A percentile compares a stretch with the other conserved stretches of the same genome.
phyloP scores from a whole-genome alignment of 2,888 invertebrate species.

The Pterostichus niger region DNA sequence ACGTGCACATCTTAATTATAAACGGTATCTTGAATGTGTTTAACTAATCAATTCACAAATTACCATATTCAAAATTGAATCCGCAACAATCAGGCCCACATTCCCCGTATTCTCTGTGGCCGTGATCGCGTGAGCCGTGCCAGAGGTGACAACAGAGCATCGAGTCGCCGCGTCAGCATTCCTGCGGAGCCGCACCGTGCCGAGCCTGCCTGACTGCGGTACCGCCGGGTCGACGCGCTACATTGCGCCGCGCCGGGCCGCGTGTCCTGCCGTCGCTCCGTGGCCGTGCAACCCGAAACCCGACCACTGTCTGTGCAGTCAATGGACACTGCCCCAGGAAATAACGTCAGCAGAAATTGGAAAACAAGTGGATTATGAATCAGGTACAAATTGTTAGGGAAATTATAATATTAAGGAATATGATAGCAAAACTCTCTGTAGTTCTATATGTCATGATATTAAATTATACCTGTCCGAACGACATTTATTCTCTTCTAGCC shows the following conservation, averaged over 20 bases:
- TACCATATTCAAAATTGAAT: too few relatives aligned
- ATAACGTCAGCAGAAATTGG: neutral
- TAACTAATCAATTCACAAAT: too few relatives aligned
- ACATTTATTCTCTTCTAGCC: too few relatives aligned
- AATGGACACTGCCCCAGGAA: slow-evolving; percentile 3
- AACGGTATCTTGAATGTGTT: too few relatives aligned
- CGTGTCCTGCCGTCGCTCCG: slow-evolving; percentile 2
- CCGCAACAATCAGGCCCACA: too few relatives aligned
- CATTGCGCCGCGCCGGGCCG: neutral
- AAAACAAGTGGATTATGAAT: slow-evolving; percentile 4
- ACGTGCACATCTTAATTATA: too few relatives aligned
- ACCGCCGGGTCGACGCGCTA: neutral
- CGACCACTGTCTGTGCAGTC: neutral
- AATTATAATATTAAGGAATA: too few relatives aligned
- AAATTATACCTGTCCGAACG: neutral
- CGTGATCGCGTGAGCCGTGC: slow-evolving; percentile 5
- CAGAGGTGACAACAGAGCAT: slow-evolving; percentile 36
- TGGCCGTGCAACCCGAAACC: slow-evolving; percentile 7
- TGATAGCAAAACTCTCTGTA: too few relatives aligned
- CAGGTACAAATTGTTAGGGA: neutral
- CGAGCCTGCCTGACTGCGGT: neutral
- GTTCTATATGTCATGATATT: neutral
- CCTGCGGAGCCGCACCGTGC: slow-evolving; percentile 21
- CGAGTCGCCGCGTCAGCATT: slow-evolving; percentile 36
- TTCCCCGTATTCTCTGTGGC: neutral